Base-by-base conservation (phyloP, 2,888 invertebrate species). In the Brachyptera risi region DNA sequence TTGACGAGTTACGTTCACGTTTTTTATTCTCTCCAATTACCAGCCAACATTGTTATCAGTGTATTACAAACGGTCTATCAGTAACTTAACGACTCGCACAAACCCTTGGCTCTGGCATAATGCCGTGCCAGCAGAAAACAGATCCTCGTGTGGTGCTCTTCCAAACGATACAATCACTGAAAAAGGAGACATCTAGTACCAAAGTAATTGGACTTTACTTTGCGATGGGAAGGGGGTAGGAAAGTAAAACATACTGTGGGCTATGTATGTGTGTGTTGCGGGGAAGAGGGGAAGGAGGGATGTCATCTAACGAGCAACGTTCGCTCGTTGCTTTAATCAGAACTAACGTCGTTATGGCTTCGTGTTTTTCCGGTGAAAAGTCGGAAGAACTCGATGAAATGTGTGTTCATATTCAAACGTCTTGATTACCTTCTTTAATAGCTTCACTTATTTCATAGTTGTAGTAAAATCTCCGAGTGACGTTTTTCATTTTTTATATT, bases 201-300 rank as follows among this genome's bases (percentile, higher is more conserved):
- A 21, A 42, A 42, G 42, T 42, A 42, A 42, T 42, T 42, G 42
- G 42, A 42, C 42, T 42, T 42, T 42, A 42, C n/a, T n/a, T n/a
- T n/a, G n/a, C n/a, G n/a, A n/a, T n/a, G n/a, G n/a, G n/a, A n/a
- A 21, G 17, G 42, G 21, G 21, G 21, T 19, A 42, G 21, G 42
- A 42, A 42, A 42, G 42, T 42, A 42, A 42, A 42, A 42, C 42
- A 42, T 17, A 42, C 13, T 21, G 42, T n/a, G 42, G 42, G 9
- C 21, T 15, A 42, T 19, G 15, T 42, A 21, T 42, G 42, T 42
- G 38, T 11, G 38, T 15, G n/a, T 15, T 3, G 38, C 15, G 42
- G 19, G 19, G 17, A 42, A 19, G n/a, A n/a, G n/a, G n/a, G n/a
- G n/a, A n/a, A n/a, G n/a, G n/a, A n/a, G n/a, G 19, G 3, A 17